Conservation (phyloP, 2,888 invertebrate genomes). For the Luffia ferchaultella region DNA sequence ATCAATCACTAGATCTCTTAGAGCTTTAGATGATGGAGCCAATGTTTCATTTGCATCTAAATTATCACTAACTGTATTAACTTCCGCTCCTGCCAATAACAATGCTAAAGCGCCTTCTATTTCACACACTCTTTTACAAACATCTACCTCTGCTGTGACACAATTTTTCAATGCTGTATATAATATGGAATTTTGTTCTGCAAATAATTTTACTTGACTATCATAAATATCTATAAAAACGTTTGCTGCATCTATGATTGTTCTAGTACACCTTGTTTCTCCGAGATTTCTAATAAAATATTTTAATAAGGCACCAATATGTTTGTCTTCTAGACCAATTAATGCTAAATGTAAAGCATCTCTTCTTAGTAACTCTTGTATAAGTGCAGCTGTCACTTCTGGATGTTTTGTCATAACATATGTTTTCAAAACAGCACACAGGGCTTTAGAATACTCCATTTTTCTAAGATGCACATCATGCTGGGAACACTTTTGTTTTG, state of each 20-base stretch:
- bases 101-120: conserved; percentile 76
- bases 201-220: conserved; percentile 67
- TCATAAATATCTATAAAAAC: conserved; percentile 80
- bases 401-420: conserved; percentile 72
- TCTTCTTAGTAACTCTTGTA: conserved; percentile 88
- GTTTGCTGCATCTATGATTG: conserved; percentile 77
- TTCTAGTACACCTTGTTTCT: conserved; percentile 76
- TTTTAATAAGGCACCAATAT: conserved; percentile 71
- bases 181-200: conserved; percentile 67
- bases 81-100: conserved; percentile 68
- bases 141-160: conserved; percentile 72
- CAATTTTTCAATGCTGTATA: conserved; percentile 68
- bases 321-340: conserved; percentile 73
- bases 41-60: conserved; percentile 34
- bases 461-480: conserved; percentile 78
- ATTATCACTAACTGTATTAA: conserved; percentile 38
- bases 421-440: conserved; percentile 72
- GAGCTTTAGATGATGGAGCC: conserved; percentile 51
- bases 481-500: conserved; percentile 37
- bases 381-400: conserved; percentile 78
- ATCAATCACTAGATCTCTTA: conserved; percentile 66
- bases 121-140: conserved; percentile 70
- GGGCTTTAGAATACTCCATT: conserved; percentile 84
- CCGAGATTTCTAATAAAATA: conserved; percentile 81
- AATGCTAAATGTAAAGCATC: conserved; percentile 80